Base-by-base conservation (phyloP, 2,113 vertebrate genomes). In the Motacilla alba region DNA sequence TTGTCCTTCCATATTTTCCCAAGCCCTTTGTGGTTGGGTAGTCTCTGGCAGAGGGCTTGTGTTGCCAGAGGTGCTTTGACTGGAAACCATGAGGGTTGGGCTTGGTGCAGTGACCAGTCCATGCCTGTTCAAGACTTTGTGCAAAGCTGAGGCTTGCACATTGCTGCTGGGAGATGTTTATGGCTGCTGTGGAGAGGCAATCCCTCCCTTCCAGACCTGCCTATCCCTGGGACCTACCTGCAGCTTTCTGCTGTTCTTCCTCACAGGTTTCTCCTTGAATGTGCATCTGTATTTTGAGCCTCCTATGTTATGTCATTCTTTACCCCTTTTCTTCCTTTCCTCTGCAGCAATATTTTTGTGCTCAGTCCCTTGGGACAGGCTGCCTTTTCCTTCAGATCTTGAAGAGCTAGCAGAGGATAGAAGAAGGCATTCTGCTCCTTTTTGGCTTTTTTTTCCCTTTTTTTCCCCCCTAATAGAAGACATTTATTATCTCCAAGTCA, bases 141-240 rank as follows among this genome's bases (percentile, higher is more conserved):
- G 79, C 58, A 69, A 82, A 92, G 84, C 84, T 26, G 16, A 31
- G 73, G 76, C 83, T 72, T 80, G 64, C 50, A 49, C n/a, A 67
- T 67, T 39, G 82, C 75, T 88, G 75, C 80, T 84, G 87, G 67
- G 58, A 69, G 67, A 15, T 37, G 75, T 75, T 76, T n/a, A 2
- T 62, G 55, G 60, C 33, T 88, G 31, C 69, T 46, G 13, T 20
- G 37, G 43, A 50, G 64, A 50, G 53, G 33, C 64, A 70, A 0
- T 78, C 16, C 35, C 52, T 87, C 12, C 50, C 69, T 63, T 70
- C 39, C 68, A 89, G 84, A 74, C 60, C 23, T 75, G 46, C 52
- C 77, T 63, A 2, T 55, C 31, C 63, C 46, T 86, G 0, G 0
- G 53, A 77, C 31, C 44, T 76, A 58, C 58, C 60, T 0, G 0